Base-by-base conservation (phyloP, 2,797 vertebrate species). In the Discoglossus pictus region DNA sequence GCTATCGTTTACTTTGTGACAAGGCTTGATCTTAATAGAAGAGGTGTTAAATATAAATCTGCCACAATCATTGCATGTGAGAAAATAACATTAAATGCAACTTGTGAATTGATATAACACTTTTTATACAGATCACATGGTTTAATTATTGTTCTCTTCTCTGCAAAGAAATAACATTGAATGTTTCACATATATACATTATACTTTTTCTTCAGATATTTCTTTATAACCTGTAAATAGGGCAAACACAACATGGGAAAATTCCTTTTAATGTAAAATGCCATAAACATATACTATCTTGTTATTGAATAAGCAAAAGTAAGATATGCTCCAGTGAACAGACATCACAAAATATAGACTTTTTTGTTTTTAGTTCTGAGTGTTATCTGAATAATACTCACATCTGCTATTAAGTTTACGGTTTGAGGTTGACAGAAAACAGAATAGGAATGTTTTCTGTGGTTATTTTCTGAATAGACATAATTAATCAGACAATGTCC, bases 401-500 rank as follows among this genome's bases (percentile, higher is more conserved):
- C 62, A 65, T 65, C 62, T 55, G 62, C 40, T 40, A 24, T 47
- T 65, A 46, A 47, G 51, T 65, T 65, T 55, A 65, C 62, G 44
- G 48, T 64, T 55, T 55, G 51, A 65, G 50, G 62, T 65, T 44
- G 40, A 44, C 13, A 15, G 53, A 24, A 23, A 21, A 65, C 42
- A 55, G 39, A 65, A 36, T 21, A 27, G 5, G 62, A 54, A 21
- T 54, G 51, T 65, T 65, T 65, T 25, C 51, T 16, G 15, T 43
- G 34, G 48, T 65, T 55, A 20, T 65, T 43, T 65, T 55, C 51
- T 65, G 39, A 54, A 46, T 65, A 36, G 40, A 34, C 62, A 65
- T 35, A 65, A 65, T 65, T 35, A 55, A 65, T 53, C 25, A 64
- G 48, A 64, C 50, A 64, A 64, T 65, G 54, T 65, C 50, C 62